A percentile compares a stretch with the other conserved stretches of the same genome.
These are phyloP conservation scores for Peromyscus aztecus DNA, from an alignment of 2,797 vertebrate genomes.

Conservation along the genomic window DNA sequence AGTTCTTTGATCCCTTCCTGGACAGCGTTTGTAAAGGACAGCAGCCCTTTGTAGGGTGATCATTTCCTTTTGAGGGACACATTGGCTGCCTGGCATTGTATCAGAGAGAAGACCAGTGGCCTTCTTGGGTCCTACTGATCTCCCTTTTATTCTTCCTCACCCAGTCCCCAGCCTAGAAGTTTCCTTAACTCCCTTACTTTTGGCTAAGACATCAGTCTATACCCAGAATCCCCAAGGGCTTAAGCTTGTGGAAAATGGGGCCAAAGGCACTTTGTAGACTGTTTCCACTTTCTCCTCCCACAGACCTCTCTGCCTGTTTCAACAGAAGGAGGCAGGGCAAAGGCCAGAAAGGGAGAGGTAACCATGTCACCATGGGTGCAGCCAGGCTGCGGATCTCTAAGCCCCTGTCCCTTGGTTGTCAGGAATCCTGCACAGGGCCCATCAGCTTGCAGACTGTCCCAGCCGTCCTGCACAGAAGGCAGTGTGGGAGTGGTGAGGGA, in stretches of 20 bases:
- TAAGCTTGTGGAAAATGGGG: not conserved
- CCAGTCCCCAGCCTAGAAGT: not conserved
- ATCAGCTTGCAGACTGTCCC: not conserved
- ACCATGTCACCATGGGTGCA: not conserved
- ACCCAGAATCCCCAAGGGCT: not conserved
- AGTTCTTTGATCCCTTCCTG: not conserved
- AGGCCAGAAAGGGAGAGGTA: not conserved
- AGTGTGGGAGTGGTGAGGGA: too few relatives aligned
- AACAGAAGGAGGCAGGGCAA: not conserved
- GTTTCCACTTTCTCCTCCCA: not conserved
- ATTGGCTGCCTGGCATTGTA: not conserved
- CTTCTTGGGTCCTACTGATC: not conserved
- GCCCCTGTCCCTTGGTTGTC: too few relatives aligned
- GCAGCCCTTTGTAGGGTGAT: not conserved
- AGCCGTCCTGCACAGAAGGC: too few relatives aligned
- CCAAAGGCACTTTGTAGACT: not conserved
- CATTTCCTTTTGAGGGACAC: not conserved
- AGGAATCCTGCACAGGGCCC: accelerated
- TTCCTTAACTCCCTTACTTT: not conserved
- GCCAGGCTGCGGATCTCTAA: not conserved
- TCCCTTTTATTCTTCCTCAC: not conserved
- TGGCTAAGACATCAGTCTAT: not conserved
- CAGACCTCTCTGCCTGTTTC: not conserved
- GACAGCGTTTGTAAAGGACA: not conserved
- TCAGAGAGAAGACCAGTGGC: not conserved